Evolutionary conservation across 2,797 vertebrate species (phyloP), one percentile per base, ranked within the genome.

Genomic region (Rhincodon typus): DNA sequence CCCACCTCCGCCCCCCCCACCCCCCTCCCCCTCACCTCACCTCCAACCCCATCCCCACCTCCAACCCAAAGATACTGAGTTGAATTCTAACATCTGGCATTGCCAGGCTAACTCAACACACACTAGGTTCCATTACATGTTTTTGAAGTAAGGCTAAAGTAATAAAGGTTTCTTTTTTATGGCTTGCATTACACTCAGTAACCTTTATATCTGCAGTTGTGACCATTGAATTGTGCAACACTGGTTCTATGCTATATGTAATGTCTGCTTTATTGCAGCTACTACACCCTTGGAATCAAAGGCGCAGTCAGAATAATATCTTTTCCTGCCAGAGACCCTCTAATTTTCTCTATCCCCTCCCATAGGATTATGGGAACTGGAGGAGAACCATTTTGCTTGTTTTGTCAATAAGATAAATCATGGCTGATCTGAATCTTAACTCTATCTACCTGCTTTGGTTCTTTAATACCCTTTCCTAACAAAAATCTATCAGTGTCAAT

Each of bases 191-290:
- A 84, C 38, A 46, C 79, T 1, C 23, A 67, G 15, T 38, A 38
- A 66, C 62, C 17, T 69, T 94, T 42, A 94, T 7, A 12, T 69
- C n/a, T 67, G n/a, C 66, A 69, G 4, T 27, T 38, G 38, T 69
- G 62, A 69, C n/a, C 66, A 69, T 69, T 94, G 91, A 67, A 69
- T 62, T 3, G 87, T 34, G 66, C 13, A 23, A 25, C 3, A 38
- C 23, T 94, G 91, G 12, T 15, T 57, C 19, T 69, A n/a, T 38
- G 21, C 3, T 4, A 38, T 0, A 66, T 57, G 50, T 62, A 38
- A 93, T 25, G n/a, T 66, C n/a, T 93, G n/a, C 90, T 93, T 93
- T 67, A 66, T 93, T 90, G 57, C 46, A 90, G 87, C 27, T 90
- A 53, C 12, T n/a, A 12, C 62, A 4, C 34, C 27, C 53, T 46